Evolutionary conservation across 2,888 invertebrate genomes (phyloP).

Genomic region (Tinea semifulvella): DNA sequence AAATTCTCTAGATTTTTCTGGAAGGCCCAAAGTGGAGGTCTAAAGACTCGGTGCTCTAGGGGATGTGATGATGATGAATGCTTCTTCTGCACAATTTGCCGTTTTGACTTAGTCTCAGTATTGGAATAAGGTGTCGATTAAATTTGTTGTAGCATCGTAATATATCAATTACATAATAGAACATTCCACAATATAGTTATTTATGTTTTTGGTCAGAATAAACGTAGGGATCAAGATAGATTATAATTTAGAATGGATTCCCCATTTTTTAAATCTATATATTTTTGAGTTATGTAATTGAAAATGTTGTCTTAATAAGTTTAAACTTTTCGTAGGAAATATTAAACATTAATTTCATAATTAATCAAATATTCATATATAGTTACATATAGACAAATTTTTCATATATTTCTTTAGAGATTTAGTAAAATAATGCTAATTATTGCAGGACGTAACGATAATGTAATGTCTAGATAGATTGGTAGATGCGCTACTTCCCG

Average conservation of each 20-base stretch:
- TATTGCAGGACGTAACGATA: conserved; percentile 26
- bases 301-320: background rate
- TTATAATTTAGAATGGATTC: conserved; percentile 1
- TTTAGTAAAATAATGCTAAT: conserved; percentile 10
- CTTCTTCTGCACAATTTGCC: too few relatives aligned
- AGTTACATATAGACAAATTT: conserved; percentile 7
- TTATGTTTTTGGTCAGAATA: too few relatives aligned
- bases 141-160: too few relatives aligned
- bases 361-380: conserved; percentile 8
- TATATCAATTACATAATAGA: too few relatives aligned
- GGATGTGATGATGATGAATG: too few relatives aligned
- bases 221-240: conserved; percentile 12
- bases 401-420: conserved; percentile 13
- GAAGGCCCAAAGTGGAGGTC: too few relatives aligned
- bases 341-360: conserved; percentile 3
- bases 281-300: conserved; percentile 4
- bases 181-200: too few relatives aligned
- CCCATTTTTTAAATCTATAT: background rate
- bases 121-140: too few relatives aligned
- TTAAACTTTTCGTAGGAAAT: background rate
- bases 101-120: too few relatives aligned
- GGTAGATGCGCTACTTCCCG: conserved; percentile 64
- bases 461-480: conserved; percentile 57
- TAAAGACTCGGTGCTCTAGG: too few relatives aligned
- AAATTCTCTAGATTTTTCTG: too few relatives aligned